These are phyloP conservation scores for Neomorphus geoffroyi DNA, from an alignment of 2,797 vertebrate species.

Conservation along the genomic window DNA sequence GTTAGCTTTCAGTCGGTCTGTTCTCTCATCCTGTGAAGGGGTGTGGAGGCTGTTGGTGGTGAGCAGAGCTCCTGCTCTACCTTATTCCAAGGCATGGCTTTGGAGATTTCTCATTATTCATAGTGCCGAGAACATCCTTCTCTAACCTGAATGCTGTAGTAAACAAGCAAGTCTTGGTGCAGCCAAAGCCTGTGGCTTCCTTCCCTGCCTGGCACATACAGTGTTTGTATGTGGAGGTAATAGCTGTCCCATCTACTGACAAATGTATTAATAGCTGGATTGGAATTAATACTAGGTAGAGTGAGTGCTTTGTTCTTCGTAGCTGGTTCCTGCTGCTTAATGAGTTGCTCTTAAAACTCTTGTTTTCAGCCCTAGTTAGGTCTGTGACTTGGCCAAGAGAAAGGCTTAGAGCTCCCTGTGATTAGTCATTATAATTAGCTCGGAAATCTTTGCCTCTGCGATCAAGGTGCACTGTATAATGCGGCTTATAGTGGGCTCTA, in stretches of 20 bases:
- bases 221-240: constrained; percentile 49
- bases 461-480: constrained; percentile 45
- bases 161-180: constrained; percentile 23
- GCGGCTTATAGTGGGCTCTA: constrained; percentile 31
- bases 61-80: not conserved
- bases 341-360: constrained; percentile 62
- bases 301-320: constrained; percentile 42
- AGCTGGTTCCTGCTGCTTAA: constrained; percentile 59
- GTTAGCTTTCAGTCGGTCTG: not conserved
- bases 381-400: constrained; percentile 54
- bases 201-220: constrained; percentile 43
- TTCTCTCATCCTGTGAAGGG: fast-evolving
- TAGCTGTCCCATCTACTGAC: constrained; percentile 52
- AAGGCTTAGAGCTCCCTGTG: constrained; percentile 59
- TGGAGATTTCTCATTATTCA: not conserved
- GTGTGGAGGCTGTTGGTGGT: not conserved
- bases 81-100: not conserved
- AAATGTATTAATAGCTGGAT: constrained; percentile 50
- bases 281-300: constrained; percentile 55
- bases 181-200: constrained; percentile 56
- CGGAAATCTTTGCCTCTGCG: constrained; percentile 56
- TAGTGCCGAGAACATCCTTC: not conserved
- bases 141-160: constrained; percentile 12
- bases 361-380: constrained; percentile 55
- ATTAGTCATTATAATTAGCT: constrained; percentile 69